These are phyloP conservation scores for Drosophila meridiana DNA, from an alignment of 2,888 invertebrate species.

Conservation along the genomic window DNA sequence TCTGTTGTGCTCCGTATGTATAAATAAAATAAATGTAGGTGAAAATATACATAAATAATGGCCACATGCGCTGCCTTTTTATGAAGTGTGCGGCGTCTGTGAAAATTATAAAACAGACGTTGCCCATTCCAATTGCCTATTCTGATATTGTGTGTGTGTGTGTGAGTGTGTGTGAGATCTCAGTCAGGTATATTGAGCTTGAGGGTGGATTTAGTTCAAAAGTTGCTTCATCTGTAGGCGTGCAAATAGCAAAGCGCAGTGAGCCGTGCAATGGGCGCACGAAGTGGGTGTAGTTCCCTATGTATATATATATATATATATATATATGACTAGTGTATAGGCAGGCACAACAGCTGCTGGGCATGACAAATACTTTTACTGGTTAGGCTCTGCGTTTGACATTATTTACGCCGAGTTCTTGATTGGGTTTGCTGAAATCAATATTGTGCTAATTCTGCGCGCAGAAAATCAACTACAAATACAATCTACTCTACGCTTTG, in stretches of 20 bases:
- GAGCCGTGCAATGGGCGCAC: slow-evolving; percentile 48
- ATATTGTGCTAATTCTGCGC: slow-evolving; percentile 17
- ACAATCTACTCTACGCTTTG: not conserved
- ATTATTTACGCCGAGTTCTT: slow-evolving; percentile 13
- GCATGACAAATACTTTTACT: slow-evolving; percentile 36
- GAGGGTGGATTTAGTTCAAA: slow-evolving; percentile 39
- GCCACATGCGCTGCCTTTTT: slow-evolving; percentile 66
- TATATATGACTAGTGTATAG: slow-evolving; percentile 6
- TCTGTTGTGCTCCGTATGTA: slow-evolving; percentile 26
- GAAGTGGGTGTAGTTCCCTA: slow-evolving; percentile 21
- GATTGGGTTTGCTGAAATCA: slow-evolving; percentile 20
- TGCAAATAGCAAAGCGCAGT: slow-evolving; percentile 56
- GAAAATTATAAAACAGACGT: slow-evolving; percentile 69
- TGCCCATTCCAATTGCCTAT: slow-evolving; percentile 11
- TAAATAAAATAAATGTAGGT: slow-evolving; percentile 77
- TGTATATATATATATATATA: not conserved
- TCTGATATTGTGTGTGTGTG: not conserved
- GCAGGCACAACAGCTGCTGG: slow-evolving; percentile 31
- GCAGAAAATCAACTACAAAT: not conserved
- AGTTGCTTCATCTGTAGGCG: slow-evolving; percentile 38
- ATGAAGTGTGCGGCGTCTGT: slow-evolving; percentile 62
- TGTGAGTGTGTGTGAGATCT: slow-evolving; percentile 1
- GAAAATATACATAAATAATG: slow-evolving; percentile 79
- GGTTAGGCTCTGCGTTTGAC: slow-evolving; percentile 20
- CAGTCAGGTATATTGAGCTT: slow-evolving; percentile 26